These are phyloP conservation scores for Cataglyphis hispanica DNA, from an alignment of 1,140 invertebrate genomes.

Conservation along the genomic window DNA sequence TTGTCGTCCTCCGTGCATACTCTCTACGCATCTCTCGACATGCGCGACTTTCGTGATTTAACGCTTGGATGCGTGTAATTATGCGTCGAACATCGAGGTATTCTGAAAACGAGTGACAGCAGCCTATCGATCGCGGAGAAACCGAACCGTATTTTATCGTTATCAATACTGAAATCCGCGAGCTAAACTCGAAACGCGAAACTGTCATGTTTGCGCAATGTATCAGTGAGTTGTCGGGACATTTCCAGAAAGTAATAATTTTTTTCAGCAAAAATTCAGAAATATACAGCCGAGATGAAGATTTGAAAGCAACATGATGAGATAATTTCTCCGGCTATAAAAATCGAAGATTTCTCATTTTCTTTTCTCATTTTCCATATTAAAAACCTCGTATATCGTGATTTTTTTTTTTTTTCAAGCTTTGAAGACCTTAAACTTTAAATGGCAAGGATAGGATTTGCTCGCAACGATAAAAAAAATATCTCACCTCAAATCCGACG, in stretches of 20 bases:
- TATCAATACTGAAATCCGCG: not conserved
- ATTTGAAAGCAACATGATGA: not conserved
- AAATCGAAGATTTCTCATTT: too few relatives aligned
- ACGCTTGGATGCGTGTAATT: constrained; percentile 59
- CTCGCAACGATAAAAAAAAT: not conserved
- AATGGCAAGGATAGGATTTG: not conserved
- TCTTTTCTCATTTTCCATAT: not conserved
- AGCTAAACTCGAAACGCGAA: not conserved
- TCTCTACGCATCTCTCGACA: not conserved
- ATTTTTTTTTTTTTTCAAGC: not conserved
- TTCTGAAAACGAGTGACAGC: constrained; percentile 25
- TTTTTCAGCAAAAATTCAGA: not conserved
- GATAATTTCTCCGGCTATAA: not conserved
- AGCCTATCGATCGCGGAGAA: constrained; percentile 24
- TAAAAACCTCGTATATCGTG: too few relatives aligned
- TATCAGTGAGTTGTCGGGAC: not conserved
- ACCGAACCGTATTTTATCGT: constrained; percentile 33
- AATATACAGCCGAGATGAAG: not conserved
- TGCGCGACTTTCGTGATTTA: constrained; percentile 56
- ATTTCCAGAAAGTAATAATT: not conserved
- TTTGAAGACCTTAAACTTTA: not conserved
- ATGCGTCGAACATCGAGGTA: constrained; percentile 30
- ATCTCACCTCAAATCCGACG: constrained; percentile 70
- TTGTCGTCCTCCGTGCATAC: not conserved
- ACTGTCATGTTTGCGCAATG: not conserved